Conservation (phyloP, 1,140 invertebrate species). For the Olivierus martensii region DNA sequence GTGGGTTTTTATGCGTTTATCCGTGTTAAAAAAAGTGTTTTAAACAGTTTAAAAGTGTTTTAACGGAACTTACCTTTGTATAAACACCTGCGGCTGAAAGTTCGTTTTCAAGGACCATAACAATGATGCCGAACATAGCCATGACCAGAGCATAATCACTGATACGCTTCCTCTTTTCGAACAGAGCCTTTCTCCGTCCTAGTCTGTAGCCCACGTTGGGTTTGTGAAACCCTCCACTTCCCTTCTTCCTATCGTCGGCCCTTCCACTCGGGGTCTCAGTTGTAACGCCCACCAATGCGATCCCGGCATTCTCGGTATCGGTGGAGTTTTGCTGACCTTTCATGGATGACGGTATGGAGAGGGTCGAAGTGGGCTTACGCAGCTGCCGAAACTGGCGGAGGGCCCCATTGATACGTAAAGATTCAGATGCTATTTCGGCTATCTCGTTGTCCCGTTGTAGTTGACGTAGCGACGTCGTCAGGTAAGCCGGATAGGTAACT, state of each 20-base stretch:
- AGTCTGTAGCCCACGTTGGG: conserved; percentile 94
- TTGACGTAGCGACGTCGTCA: conserved; percentile 14
- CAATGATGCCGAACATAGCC: conserved; percentile 96
- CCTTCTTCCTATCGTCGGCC: conserved; percentile 50
- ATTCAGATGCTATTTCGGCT: conserved; percentile 94
- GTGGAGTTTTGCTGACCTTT: conserved; percentile 20
- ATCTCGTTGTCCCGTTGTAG: conserved; percentile 49
- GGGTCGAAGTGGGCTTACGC: conserved; percentile 13
- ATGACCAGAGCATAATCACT: conserved; percentile 96
- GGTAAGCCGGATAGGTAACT: background rate
- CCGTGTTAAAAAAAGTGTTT: too few relatives aligned
- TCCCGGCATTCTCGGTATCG: conserved; percentile 51
- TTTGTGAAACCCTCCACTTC: conserved; percentile 58
- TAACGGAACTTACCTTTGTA: conserved; percentile 65
- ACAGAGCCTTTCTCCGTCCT: conserved; percentile 87
- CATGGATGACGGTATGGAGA: conserved; percentile 5
- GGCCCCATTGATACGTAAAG: conserved; percentile 87
- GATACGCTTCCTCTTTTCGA: conserved; percentile 94
- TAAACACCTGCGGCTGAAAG: conserved; percentile 87
- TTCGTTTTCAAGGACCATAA: conserved; percentile 99
- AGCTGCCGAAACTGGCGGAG: conserved; percentile 55
- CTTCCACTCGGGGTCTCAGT: conserved; percentile 63
- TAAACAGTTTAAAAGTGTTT: too few relatives aligned
- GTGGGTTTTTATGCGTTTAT: too few relatives aligned
- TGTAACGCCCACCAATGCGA: conserved; percentile 66